Base-by-base conservation (phyloP, 2,113 vertebrate species). In the Lichenostomus cassidix region DNA sequence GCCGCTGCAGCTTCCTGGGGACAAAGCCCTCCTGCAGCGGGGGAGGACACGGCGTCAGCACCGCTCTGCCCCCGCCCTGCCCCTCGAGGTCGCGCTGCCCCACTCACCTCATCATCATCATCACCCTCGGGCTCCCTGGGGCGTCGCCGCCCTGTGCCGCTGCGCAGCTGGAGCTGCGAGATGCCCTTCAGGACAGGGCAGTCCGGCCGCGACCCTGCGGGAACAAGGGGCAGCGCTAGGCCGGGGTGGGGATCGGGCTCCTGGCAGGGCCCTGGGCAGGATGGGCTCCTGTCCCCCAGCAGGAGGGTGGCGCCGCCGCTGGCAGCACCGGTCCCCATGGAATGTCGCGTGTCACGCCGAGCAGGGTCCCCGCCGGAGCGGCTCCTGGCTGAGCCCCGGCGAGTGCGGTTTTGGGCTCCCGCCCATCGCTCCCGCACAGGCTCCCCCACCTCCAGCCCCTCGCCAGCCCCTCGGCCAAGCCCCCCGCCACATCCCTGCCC, bases 61-160 rank as follows among this genome's bases (percentile, higher is more conserved):
- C 15, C 22, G 4, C 18, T 46, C 22, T 44, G 71, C 3, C 7
- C 14, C 44, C 28, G 50, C 46, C 15, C 27, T 39, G 37, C 23
- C 3, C 11, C 15, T 15, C 33, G 22, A 39, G 55, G 8, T 37
- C 12, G 53, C 19, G 9, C 39, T 60, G 33, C 6, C 14, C 22
- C 31, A 8, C 37, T 70, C 62, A 50, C 62, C 60, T 76, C 64
- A 13, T 69, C 55, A 19, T 37, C 37, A 37, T 37, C 37, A 37
- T 37, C 37, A 37, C 10, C 37, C 37, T 60, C 15, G 47, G 55
- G 47, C 39, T 62, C 33, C 10, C 12, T 28, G 22, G 4, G 16
- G 21, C 11, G 1, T 21, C 2, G 2, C 28, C 1, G 5, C 27
- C 1, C 47, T 39, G 28, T 39, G 39, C 23, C 19, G 55, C 22